These are phyloP conservation scores for Hippoglossus hippoglossus DNA, from an alignment of 2,797 vertebrate species.

Conservation along the genomic window DNA sequence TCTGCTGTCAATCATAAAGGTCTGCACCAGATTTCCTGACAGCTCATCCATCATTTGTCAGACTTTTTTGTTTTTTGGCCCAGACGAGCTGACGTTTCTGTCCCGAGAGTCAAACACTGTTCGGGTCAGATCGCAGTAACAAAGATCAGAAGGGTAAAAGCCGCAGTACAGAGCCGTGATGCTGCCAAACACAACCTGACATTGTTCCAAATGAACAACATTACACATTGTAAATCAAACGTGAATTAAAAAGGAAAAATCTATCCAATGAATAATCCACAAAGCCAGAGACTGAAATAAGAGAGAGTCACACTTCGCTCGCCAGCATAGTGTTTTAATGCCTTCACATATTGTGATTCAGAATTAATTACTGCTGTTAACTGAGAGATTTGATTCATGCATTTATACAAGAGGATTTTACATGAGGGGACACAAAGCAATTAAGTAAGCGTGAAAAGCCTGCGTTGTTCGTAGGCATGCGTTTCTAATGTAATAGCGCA, in stretches of 20 bases:
- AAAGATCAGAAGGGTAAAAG: not conserved
- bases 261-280: conserved; percentile 28
- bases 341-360: conserved; percentile 26
- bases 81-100: not conserved
- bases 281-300: conserved; percentile 1
- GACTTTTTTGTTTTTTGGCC: too few species aligned
- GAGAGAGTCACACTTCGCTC: conserved; percentile 24
- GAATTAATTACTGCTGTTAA: conserved; percentile 43
- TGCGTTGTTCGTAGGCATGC: conserved; percentile 25
- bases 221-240: conserved; percentile 11
- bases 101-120: conserved; percentile 8
- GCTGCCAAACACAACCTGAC: conserved; percentile 1
- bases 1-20: too few species aligned
- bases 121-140: conserved; percentile 2
- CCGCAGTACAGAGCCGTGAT: not conserved
- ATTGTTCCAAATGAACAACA: not conserved
- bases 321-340: conserved; percentile 26
- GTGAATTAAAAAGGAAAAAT: not conserved
- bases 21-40: not conserved
- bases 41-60: not conserved
- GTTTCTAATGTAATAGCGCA: conserved; percentile 44
- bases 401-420: conserved; percentile 35
- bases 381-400: conserved; percentile 35
- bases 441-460: conserved; percentile 41
- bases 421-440: conserved; percentile 39